A percentile compares a stretch with the other conserved stretches of the same genome.
phyloP scores from a whole-genome alignment of 1,140 invertebrate species.

The Chironomus tepperi region DNA sequence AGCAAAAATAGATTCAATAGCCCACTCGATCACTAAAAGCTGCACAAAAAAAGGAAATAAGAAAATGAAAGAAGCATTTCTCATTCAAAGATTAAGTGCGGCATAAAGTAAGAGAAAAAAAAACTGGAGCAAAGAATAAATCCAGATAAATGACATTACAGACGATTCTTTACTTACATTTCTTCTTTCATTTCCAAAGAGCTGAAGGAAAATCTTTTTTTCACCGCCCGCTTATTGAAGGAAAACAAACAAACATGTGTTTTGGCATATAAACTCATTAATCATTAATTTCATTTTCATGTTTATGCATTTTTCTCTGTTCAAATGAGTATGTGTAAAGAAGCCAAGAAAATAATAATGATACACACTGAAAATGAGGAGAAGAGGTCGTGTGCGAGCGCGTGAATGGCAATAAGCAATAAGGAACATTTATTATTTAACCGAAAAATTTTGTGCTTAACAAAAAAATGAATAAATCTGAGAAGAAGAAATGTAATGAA shows the following conservation, averaged over 20 bases:
- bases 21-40: too few relatives aligned
- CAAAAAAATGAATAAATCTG: neutral
- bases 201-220: neutral
- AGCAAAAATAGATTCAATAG: too few relatives aligned
- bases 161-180: neutral
- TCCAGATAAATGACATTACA: constrained; percentile 2
- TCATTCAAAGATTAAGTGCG: neutral
- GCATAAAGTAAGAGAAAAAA: neutral
- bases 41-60: too few relatives aligned
- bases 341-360: neutral
- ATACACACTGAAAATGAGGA: neutral
- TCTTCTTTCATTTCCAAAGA: neutral
- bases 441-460: neutral
- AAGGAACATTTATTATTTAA: constrained; percentile 4
- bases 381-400: neutral
- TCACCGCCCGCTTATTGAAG: neutral
- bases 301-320: constrained; percentile 7
- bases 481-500: too few relatives aligned
- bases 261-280: constrained; percentile 9
- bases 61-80: neutral
- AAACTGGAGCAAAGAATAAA: neutral
- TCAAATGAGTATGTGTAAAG: constrained; percentile 1
- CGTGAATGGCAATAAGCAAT: constrained; percentile 12
- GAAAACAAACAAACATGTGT: constrained; percentile 5
- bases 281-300: constrained; percentile 11